phyloP scores from a whole-genome alignment of 2,113 vertebrate genomes.

The Urocynchramus pylzowi region DNA sequence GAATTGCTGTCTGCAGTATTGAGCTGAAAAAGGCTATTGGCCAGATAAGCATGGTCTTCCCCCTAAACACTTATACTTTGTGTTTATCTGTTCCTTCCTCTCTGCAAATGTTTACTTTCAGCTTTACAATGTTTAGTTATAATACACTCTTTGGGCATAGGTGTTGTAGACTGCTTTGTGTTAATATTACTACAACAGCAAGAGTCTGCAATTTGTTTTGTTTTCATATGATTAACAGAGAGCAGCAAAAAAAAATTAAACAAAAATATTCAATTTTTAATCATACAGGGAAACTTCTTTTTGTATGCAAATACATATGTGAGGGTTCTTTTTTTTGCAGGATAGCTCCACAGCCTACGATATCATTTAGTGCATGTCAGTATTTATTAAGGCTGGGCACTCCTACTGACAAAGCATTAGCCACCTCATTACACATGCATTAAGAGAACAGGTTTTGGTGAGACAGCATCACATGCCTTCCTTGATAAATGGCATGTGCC shows the following conservation, averaged over 20 bases:
- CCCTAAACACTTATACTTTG: neutral
- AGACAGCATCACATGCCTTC: neutral
- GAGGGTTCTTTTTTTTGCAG: neutral
- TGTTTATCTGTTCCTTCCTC: neutral
- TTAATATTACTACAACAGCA: neutral
- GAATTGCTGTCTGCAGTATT: neutral
- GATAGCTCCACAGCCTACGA: neutral
- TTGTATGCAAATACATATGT: neutral
- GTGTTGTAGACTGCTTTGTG: neutral
- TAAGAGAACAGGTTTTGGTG: slow-evolving; percentile 4
- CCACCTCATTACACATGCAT: slow-evolving; percentile 17
- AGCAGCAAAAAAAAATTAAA: neutral
- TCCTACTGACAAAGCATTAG: neutral
- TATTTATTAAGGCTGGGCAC: neutral
- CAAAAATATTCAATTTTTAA: neutral
- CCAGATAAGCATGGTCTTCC: neutral
- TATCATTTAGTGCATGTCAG: neutral
- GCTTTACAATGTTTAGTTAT: neutral
- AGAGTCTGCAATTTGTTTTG: neutral
- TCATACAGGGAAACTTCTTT: neutral
- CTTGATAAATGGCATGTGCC: slow-evolving; percentile 12
- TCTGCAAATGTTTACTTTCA: neutral
- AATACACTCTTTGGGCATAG: neutral
- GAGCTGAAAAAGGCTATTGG: neutral
- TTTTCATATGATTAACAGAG: neutral